Evolutionary conservation across 2,888 invertebrate species (phyloP), one percentile per base, ranked within the genome.

Genomic region (Mimumesa dahlbomi): DNA sequence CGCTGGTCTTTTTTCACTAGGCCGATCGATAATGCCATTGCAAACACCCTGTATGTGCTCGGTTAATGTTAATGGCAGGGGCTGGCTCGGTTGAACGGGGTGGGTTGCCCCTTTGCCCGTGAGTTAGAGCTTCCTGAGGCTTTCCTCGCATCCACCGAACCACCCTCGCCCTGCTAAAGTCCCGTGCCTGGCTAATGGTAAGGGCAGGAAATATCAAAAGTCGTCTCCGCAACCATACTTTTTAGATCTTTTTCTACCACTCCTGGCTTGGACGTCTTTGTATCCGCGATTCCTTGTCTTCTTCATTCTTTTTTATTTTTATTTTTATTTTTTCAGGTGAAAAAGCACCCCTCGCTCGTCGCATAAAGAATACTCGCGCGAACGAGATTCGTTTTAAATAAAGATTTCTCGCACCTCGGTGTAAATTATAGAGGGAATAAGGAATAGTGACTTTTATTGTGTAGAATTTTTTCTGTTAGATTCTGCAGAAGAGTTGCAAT

Each of bases 61-160:
- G 81, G 83, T 83, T 84, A 85, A 85, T 84, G 85, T 85, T 85
- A 84, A 85, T 85, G 81, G 84, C 73, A 81, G 82, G 77, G 83
- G 84, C 72, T 81, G 79, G 75, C 78, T 63, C 73, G 73, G 66
- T 61, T 65, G 77, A 68, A 65, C 72, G 59, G 73, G 73, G 75
- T 72, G 77, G 81, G 73, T 72, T 76, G 80, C 77, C 83, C 82
- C 78, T 82, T 82, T 77, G 75, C 84, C 66, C 64, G 84, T 85
- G 85, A 85, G 85, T 85, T 85, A 85, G 82, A 84, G 69, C 83
- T 85, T 85, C 85, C 85, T 85, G 84, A 82, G 82, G 76, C 83
- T 81, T 79, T 84, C 79, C 84, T 81, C 82, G 77, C 82, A 79
- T 80, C 80, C 75, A 78, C 68, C 73, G 54, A 50, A 52, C 63